Conservation (phyloP, 92 coral and sea anemone genomes). For the Epizoanthus illoricatus region DNA sequence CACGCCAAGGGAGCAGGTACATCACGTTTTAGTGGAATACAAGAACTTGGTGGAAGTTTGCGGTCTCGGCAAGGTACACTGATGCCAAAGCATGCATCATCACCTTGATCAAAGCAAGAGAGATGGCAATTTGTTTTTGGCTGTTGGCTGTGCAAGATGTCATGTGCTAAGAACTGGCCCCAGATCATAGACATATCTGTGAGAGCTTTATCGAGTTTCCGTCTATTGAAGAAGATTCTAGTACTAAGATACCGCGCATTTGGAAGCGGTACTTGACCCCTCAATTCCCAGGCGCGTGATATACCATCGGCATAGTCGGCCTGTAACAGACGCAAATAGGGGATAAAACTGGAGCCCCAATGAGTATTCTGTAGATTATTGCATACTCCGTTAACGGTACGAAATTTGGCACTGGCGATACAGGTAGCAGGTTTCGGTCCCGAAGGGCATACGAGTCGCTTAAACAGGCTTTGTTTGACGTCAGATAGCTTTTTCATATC, state of each 20-base stretch:
- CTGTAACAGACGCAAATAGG: slow-evolving; percentile 45
- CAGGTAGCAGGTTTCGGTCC: background rate
- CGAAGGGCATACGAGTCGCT: slow-evolving; percentile 13
- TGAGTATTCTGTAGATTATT: slow-evolving; percentile 33
- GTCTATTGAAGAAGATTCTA: background rate
- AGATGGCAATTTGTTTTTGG: slow-evolving; percentile 1
- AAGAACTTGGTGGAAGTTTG: slow-evolving; percentile 27
- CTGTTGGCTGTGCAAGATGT: slow-evolving; percentile 29
- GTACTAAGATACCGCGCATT: slow-evolving; percentile 45
- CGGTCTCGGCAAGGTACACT: slow-evolving; percentile 33
- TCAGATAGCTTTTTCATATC: slow-evolving; percentile 17
- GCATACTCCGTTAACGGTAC: slow-evolving; percentile 44
- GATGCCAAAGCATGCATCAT: slow-evolving; percentile 50
- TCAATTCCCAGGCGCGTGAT: slow-evolving; percentile 39
- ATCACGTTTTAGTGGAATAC: slow-evolving; percentile 46
- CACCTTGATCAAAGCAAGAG: slow-evolving; percentile 27
- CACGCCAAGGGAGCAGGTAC: slow-evolving; percentile 23
- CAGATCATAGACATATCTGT: slow-evolving; percentile 50
- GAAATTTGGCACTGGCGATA: slow-evolving; percentile 13
- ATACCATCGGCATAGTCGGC: slow-evolving; percentile 51
- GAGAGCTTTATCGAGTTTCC: slow-evolving; percentile 8
- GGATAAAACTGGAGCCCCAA: slow-evolving; percentile 42
- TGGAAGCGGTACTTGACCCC: slow-evolving; percentile 23
- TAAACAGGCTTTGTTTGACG: slow-evolving; percentile 12
- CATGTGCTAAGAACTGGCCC: slow-evolving; percentile 51